Evolutionary conservation across 2,888 invertebrate genomes (phyloP), one percentile per base, ranked within the genome.

Genomic region (Acanthosepion esculentum): DNA sequence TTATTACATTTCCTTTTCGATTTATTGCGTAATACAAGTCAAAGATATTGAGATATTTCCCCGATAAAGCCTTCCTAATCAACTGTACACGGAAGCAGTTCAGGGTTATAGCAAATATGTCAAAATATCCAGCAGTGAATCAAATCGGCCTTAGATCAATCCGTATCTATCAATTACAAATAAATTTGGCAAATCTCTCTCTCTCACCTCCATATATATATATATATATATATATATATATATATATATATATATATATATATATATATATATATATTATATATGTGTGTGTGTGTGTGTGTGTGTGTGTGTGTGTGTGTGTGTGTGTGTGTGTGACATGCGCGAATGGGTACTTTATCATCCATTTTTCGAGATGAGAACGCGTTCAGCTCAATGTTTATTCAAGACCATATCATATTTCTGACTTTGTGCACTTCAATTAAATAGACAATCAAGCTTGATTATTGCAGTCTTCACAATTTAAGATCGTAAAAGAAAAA

Each of bases 191-290:
- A 50, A 50, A 50, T 50, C 15, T 50, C 10, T 50, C 50, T 50
- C 50, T 15, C 50, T 50, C 8, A 12, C 8, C 50, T 64, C 8
- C 41, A 41, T 59, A 59, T 64, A 64, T 29, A 64, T 64, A 64
- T 64, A 64, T 64, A 64, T 64, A 64, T 64, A 64, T 64, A 78
- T 78, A n/a, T 78, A n/a, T 78, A n/a, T n/a, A n/a, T n/a, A n/a
- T n/a, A n/a, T n/a, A n/a, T n/a, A n/a, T n/a, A n/a, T n/a, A n/a
- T n/a, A n/a, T 59, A 59, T 64, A 64, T 29, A 64, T 64, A 64
- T 64, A 64, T 64, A 64, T 64, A 64, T 64, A 64, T 64, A 78
- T 78, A n/a, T 78, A n/a, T 78, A n/a, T n/a, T n/a, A n/a, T n/a
- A n/a, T n/a, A n/a, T n/a, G 8, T 78, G 18, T n/a, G 18, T n/a